Base-by-base conservation (phyloP, 2,113 vertebrate genomes). In the Hippotragus niger region DNA sequence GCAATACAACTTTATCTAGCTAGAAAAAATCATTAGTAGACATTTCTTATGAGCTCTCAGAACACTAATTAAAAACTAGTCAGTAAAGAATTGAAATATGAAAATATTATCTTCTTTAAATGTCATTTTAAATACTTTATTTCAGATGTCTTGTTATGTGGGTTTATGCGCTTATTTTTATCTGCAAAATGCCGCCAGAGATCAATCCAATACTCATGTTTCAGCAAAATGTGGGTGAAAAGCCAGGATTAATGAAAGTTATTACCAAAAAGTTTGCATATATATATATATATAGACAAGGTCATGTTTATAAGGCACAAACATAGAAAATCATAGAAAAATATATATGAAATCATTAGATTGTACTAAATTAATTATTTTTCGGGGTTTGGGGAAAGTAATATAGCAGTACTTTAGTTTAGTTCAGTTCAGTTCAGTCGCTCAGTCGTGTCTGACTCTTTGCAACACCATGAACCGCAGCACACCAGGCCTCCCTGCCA, bases 321-420 rank as follows among this genome's bases (percentile, higher is more conserved):
- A 40, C 47, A 85, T 76, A 83, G 33, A 95, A 86, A 88, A 81
- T 76, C 19, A 64, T 83, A 27, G 9, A 80, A 91, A 47, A 93
- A 80, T 67, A 80, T 67, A 74, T 80, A 92, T 83, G 52, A 97
- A 96, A 81, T 85, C 3, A 89, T 92, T 89, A 43, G 91, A 62
- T 33, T 87, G 3, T 97, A 74, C 19, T 90, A 93, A 86, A 91
- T 81, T 89, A 90, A 8, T 9, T 90, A 36, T 92, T 97, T 88
- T 93, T 88, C 52, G 82, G 14, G 19, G 15, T 64, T 90, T n/a
- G 52, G 21, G 12, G 88, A 74, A 91, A 92, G n/a, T 53, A 25
- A 88, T 13, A 83, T 50, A 89, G 43, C 33, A 78, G 43, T 55
- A 58, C 25, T 29, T 29, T 27, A 27, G 12, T 60, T 29, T 27